Evolutionary conservation across 2,888 invertebrate genomes (phyloP), one percentile per base, ranked within the genome.

Genomic region (Creontiades dilutus): DNA sequence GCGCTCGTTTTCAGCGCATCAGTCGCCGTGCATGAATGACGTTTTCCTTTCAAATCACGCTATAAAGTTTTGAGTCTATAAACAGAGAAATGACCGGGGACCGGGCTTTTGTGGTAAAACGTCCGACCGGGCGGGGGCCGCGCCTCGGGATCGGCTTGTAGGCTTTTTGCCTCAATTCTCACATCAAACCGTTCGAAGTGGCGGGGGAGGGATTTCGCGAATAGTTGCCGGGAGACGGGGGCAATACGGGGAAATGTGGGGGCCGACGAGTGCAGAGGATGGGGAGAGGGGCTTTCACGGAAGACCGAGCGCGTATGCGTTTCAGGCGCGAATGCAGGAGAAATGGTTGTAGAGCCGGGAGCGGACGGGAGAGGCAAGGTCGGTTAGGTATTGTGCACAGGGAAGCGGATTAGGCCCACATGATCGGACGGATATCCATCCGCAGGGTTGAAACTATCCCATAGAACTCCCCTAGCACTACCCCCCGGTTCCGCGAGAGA

Each of bases 301-400:
- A 75, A 86, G 48, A 86, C n/a, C 86, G 75, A 86, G 86, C 86
- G 86, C 86, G 86, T 37, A 61, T 47, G 86, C 23, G 75, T 86
- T 86, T 86, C 86, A 23, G 52, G 75, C 68, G 28, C 46, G 37
- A 68, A 61, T 37, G 27, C 55, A 37, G 47, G 61, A 47, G 75
- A 75, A 86, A 86, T 86, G 75, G 85, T 52, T 52, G 85, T 78
- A 13, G 46, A 46, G 28, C 12, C 14, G 7, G 19, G 82, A 19
- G 23, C n/a, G 48, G 82, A 47, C 47, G 61, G 85, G 85, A 37
- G 47, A 27, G 19, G 61, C 47, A 75, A 86, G 47, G 86, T 75
- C 86, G 86, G 86, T 86, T 86, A 52, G 52, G 86, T 86, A 86
- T 86, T 86, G 86, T 86, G 86, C 75, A 86, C 68, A 37, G 86